Percentiles rank a stretch among this genome's conserved stretches.
Evolutionary conservation across 2,888 invertebrate species (phyloP).

Genomic region (Zelleria hepariella): DNA sequence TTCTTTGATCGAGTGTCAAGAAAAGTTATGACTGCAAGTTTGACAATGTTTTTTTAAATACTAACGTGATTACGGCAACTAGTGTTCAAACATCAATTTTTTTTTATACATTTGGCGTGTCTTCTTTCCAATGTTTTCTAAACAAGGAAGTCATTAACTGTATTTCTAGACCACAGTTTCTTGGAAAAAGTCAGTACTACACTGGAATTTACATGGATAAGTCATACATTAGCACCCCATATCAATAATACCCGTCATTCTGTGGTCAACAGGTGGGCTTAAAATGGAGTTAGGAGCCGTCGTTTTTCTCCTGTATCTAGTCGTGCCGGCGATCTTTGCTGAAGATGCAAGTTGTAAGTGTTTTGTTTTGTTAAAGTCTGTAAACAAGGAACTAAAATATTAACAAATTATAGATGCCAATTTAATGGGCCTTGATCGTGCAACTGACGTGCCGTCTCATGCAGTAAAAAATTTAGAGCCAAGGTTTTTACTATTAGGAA

Average conservation of each 20-base stretch:
- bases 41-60: conserved; percentile 32
- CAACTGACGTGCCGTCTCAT: no score
- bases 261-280: conserved; percentile 5
- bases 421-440: no score
- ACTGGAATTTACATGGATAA: conserved; percentile 10
- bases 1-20: neutral
- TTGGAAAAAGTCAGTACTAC: conserved; percentile 13
- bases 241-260: neutral
- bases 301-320: conserved; percentile 31
- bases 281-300: conserved; percentile 39
- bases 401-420: no score
- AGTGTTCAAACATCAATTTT: neutral
- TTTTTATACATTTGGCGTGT: neutral
- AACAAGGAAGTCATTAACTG: conserved; percentile 37
- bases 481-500: no score
- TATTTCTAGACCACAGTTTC: conserved; percentile 37
- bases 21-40: neutral
- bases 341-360: conserved; percentile 64
- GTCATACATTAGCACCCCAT: conserved; percentile 5
- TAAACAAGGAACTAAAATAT: no score
- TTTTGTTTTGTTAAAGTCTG: no score
- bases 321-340: conserved; percentile 32
- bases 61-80: neutral
- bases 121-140: conserved; percentile 40
- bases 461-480: no score